These are phyloP conservation scores for Serrognathus titanus DNA, from an alignment of 2,888 invertebrate species.

Conservation along the genomic window DNA sequence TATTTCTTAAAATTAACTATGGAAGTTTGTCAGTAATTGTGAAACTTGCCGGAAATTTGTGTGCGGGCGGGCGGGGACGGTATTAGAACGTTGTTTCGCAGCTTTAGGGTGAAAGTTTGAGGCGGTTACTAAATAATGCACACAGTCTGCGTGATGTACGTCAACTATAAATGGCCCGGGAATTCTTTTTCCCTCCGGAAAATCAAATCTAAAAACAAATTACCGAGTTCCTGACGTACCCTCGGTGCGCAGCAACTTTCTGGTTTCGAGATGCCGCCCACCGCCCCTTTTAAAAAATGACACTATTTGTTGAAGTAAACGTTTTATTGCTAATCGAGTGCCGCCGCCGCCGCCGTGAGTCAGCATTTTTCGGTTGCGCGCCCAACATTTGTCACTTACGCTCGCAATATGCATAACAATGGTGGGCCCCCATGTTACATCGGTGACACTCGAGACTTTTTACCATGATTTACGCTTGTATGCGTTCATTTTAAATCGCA, in stretches of 20 bases:
- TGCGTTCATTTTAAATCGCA: no score
- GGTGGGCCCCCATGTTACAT: not conserved
- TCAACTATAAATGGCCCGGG: constrained; percentile 39
- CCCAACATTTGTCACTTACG: not conserved
- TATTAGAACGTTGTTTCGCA: constrained; percentile 44
- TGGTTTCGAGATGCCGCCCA: not conserved
- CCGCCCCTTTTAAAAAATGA: constrained; percentile 5
- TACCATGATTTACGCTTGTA: no score
- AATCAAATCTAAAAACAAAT: constrained; percentile 39
- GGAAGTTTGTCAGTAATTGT: constrained; percentile 46
- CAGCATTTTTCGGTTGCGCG: constrained; percentile 1
- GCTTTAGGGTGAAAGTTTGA: constrained; percentile 42
- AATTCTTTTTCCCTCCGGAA: constrained; percentile 34
- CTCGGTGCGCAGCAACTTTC: not conserved
- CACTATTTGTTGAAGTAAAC: constrained; percentile 12
- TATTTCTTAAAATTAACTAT: constrained; percentile 42
- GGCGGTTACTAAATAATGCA: constrained; percentile 45
- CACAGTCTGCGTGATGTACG: constrained; percentile 42
- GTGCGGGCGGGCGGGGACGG: constrained; percentile 34
- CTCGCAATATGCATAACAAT: not conserved
- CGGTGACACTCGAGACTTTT: no score
- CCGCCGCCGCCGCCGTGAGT: constrained; percentile 2
- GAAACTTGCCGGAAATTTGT: constrained; percentile 46
- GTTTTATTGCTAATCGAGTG: constrained; percentile 12
- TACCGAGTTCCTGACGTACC: constrained; percentile 18